These are phyloP conservation scores for Neelides folsomi DNA, from an alignment of 2,888 invertebrate genomes.

Conservation along the genomic window DNA sequence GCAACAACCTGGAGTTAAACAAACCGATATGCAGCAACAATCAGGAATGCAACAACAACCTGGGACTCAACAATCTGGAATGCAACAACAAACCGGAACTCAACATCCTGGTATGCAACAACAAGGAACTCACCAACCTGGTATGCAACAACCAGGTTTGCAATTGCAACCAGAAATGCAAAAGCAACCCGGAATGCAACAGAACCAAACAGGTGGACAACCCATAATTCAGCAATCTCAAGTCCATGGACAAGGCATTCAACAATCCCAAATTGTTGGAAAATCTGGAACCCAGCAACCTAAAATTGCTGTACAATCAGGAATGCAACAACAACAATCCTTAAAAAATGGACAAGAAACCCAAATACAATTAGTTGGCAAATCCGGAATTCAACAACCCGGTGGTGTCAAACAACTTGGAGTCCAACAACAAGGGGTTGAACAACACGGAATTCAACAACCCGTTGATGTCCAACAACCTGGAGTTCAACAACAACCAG, in stretches of 20 bases:
- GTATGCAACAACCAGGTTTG: too few species aligned
- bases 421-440: neutral
- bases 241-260: neutral
- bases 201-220: neutral
- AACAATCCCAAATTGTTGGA: too few species aligned
- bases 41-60: too few species aligned
- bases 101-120: too few species aligned
- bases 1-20: too few species aligned
- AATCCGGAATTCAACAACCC: neutral
- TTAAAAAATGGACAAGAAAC: neutral
- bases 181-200: constrained; percentile 2
- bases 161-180: neutral
- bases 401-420: neutral
- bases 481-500: neutral
- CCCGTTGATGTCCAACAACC: neutral
- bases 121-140: too few species aligned
- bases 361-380: neutral
- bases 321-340: neutral
- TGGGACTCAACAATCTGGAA: too few species aligned
- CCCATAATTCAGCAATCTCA: neutral
- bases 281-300: neutral
- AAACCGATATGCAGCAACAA: too few species aligned
- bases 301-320: neutral
- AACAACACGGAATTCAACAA: neutral
- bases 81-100: neutral